Percentiles rank a stretch among this genome's conserved stretches.
Evolutionary conservation across 2,113 vertebrate species (phyloP).

Genomic region (Atractosteus spatula): DNA sequence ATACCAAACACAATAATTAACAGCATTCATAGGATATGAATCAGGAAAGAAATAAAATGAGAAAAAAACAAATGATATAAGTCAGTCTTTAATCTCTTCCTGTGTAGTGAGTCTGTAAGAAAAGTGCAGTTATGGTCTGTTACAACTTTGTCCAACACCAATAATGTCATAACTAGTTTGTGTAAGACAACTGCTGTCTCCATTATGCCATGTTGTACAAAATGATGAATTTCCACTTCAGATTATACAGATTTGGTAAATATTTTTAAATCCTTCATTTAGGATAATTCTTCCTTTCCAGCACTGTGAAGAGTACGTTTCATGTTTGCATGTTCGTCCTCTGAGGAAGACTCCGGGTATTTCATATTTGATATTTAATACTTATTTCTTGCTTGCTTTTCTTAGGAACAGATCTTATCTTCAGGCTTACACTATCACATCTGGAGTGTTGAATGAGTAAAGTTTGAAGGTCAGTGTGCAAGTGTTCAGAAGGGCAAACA

Average conservation of each 20-base stretch:
- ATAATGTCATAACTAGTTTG: not conserved
- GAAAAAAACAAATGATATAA: slow-evolving; percentile 17
- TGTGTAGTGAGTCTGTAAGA: slow-evolving; percentile 47
- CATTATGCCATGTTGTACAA: not conserved
- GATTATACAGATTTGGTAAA: slow-evolving; percentile 6
- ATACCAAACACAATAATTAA: not conserved
- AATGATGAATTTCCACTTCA: not conserved
- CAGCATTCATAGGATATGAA: slow-evolving; percentile 36
- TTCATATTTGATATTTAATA: no score
- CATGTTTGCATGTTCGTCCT: not conserved
- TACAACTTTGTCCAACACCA: not conserved
- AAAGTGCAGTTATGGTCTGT: no score
- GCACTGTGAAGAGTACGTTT: slow-evolving; percentile 7
- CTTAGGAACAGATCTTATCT: not conserved
- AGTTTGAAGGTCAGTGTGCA: slow-evolving; percentile 3
- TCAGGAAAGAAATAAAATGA: slow-evolving; percentile 27
- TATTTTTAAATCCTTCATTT: slow-evolving; percentile 2
- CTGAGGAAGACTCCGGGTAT: not conserved
- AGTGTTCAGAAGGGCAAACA: no score
- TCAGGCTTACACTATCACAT: no score
- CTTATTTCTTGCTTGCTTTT: not conserved
- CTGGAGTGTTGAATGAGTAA: slow-evolving; percentile 34
- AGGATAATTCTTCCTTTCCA: not conserved
- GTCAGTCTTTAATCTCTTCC: slow-evolving; percentile 27
- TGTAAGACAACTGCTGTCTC: not conserved